phyloP scores from a whole-genome alignment of 2,113 vertebrate species.

The Brachyhypopomus occidentalis region DNA sequence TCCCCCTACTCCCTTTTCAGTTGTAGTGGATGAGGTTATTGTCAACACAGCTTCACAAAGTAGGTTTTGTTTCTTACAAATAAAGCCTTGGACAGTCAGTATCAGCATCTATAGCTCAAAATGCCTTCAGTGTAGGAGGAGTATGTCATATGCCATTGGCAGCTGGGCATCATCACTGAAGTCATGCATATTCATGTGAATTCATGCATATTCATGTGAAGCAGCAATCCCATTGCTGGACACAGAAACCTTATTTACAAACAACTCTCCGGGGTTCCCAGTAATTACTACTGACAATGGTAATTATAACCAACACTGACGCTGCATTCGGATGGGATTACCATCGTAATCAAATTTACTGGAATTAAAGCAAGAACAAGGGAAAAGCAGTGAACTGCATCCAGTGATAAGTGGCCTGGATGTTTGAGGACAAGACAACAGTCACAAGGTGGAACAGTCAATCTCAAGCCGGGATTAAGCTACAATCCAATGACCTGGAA shows the following conservation, averaged over 20 bases:
- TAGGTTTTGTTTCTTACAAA: neutral
- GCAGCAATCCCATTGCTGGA: neutral
- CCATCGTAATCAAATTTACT: neutral
- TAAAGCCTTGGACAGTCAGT: neutral
- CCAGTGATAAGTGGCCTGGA: neutral
- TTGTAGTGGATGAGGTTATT: neutral
- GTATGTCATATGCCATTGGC: neutral
- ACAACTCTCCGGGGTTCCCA: neutral
- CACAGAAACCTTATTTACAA: neutral
- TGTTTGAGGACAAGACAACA: conserved; percentile 36
- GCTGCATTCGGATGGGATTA: neutral
- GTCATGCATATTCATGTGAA: neutral
- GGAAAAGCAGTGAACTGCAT: neutral
- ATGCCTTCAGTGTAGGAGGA: neutral
- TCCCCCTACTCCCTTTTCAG: neutral
- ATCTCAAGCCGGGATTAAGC: conserved; percentile 9
- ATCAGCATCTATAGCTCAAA: neutral
- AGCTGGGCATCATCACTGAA: conserved; percentile 9
- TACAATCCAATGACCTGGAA: neutral
- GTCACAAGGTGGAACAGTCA: neutral
- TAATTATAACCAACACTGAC: conserved; percentile 11
- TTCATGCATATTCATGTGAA: neutral
- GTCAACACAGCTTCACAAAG: conserved; percentile 6
- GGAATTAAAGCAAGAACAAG: neutral
- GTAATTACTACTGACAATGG: conserved; percentile 5